Conservation (phyloP, 1,140 invertebrate genomes). For the Anastrepha ludens region DNA sequence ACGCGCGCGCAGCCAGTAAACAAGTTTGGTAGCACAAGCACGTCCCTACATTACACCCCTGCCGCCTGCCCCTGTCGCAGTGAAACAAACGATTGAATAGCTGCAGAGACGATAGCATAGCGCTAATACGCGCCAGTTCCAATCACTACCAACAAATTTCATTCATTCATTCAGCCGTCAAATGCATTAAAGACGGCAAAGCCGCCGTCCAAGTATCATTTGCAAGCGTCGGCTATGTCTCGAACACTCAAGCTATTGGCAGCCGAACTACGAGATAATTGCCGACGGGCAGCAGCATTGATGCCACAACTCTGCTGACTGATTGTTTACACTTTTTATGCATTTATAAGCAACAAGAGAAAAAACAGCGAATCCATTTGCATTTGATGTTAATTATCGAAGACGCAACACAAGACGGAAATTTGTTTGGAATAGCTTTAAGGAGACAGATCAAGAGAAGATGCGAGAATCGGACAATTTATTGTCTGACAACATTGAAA, state of each 20-base stretch:
- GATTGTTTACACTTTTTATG: conserved; percentile 50
- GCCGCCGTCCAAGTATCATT: background rate
- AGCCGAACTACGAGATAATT: conserved; percentile 8
- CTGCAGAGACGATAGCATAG: background rate
- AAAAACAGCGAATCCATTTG: background rate
- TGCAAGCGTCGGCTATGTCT: background rate
- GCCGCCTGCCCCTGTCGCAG: background rate
- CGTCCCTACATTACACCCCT: background rate
- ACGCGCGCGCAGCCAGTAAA: conserved; percentile 2
- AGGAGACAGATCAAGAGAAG: background rate
- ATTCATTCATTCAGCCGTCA: conserved; percentile 32
- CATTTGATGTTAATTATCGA: background rate
- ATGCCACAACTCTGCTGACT: conserved; percentile 28
- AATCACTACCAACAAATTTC: conserved; percentile 25
- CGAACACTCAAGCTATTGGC: background rate
- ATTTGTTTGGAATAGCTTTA: conserved; percentile 40
- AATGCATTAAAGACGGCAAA: background rate
- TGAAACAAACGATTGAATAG: background rate
- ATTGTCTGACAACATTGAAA: background rate
- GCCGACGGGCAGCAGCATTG: background rate
- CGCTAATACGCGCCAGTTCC: background rate
- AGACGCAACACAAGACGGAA: conserved; percentile 38
- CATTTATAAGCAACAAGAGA: background rate
- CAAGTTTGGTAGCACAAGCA: conserved; percentile 29
- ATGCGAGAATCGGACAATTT: background rate